These are phyloP conservation scores for Idaea aversata DNA, from an alignment of 2,888 invertebrate species.

Conservation along the genomic window DNA sequence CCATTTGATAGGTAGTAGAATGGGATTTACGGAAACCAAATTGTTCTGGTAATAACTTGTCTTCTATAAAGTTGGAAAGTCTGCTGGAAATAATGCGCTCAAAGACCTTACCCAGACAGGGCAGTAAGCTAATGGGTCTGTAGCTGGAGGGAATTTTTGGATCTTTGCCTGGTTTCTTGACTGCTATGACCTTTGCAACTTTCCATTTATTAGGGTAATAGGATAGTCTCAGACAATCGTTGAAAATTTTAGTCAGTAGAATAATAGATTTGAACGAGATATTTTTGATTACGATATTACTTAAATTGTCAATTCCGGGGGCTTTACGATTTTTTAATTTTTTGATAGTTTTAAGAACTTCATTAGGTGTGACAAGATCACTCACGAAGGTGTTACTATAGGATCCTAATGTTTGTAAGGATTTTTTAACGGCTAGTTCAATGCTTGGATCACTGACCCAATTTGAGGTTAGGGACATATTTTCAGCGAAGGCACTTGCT, in stretches of 20 bases:
- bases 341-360: neutral
- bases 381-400: neutral
- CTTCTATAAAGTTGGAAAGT: neutral
- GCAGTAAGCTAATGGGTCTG: conserved; percentile 11
- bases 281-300: neutral
- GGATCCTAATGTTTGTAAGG: neutral
- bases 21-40: conserved; percentile 17
- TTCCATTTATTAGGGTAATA: conserved; percentile 16
- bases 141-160: conserved; percentile 6
- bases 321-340: conserved; percentile 1
- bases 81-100: conserved; percentile 1
- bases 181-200: conserved; percentile 16
- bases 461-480: neutral
- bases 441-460: neutral
- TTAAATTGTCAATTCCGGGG: conserved; percentile 2
- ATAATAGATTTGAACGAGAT: neutral
- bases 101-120: conserved; percentile 2
- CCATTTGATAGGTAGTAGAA: conserved; percentile 17
- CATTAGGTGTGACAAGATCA: neutral
- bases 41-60: conserved; percentile 12
- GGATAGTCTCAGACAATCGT: neutral
- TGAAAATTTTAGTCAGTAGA: conserved; percentile 2
- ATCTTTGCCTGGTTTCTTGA: conserved; percentile 20
- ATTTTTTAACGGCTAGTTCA: neutral
- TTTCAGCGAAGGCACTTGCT: neutral